Percentiles rank a stretch among this genome's conserved stretches.
Evolutionary conservation across 2,113 vertebrate species (phyloP).

Genomic region (Cervus canadensis): DNA sequence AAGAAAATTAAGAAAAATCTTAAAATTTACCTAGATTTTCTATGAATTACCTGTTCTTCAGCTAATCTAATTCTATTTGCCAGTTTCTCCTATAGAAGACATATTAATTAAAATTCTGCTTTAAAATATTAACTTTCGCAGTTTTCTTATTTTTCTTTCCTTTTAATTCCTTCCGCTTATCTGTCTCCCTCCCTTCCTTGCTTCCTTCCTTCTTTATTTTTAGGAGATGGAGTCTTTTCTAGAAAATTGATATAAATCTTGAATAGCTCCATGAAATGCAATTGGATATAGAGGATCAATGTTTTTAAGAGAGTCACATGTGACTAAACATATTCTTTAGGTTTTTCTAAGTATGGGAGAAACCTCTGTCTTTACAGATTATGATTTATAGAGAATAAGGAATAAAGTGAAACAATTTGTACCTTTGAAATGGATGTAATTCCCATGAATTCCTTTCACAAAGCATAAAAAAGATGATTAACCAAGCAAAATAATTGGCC

Average conservation of each 20-base stretch:
- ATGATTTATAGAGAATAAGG: constrained; percentile 33
- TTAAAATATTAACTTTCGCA: not conserved
- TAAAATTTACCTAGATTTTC: not conserved
- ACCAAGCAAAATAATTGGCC: constrained; percentile 47
- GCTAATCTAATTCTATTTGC: not conserved
- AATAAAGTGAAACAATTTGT: constrained; percentile 65
- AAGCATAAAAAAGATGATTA: constrained; percentile 50
- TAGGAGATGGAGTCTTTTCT: not conserved
- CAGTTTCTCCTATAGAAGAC: not conserved
- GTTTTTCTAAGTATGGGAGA: not conserved
- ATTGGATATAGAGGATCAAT: not conserved
- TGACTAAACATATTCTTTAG: not conserved
- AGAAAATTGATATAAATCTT: not conserved
- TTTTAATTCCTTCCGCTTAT: not conserved
- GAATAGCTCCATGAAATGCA: not conserved
- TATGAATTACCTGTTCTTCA: not conserved
- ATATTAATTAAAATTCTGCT: not conserved
- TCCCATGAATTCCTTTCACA: constrained; percentile 33
- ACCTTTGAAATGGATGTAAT: constrained; percentile 40
- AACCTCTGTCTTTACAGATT: constrained; percentile 17
- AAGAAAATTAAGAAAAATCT: not conserved
- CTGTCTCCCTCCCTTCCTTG: fast-evolving
- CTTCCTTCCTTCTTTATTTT: not conserved
- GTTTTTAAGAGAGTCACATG: not conserved
- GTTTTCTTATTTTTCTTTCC: not conserved